A percentile compares a stretch with the other conserved stretches of the same genome.
Conservation (phyloP, 2,113 vertebrate species). For the Equus quagga region DNA sequence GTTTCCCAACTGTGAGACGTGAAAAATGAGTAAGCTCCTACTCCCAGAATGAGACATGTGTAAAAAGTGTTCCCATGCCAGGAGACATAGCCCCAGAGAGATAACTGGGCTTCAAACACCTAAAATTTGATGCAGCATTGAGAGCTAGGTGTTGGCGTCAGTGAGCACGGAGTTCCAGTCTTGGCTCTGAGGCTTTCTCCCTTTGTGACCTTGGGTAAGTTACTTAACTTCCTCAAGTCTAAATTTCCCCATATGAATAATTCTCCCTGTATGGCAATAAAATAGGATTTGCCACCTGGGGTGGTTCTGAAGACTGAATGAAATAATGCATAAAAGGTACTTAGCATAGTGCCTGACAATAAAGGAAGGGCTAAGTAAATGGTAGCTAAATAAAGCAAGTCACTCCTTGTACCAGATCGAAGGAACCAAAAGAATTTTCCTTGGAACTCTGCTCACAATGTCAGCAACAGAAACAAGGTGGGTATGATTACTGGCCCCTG, state of each 20-base stretch:
- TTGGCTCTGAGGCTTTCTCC: background rate
- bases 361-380: constrained; percentile 21
- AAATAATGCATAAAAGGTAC: constrained; percentile 38
- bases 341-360: background rate
- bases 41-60: background rate
- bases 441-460: background rate
- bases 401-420: constrained; percentile 50
- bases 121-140: background rate
- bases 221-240: background rate
- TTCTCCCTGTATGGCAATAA: background rate
- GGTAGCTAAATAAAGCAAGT: constrained; percentile 32
- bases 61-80: background rate
- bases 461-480: background rate
- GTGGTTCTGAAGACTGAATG: constrained; percentile 9
- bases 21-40: background rate
- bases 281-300: background rate
- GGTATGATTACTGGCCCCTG: background rate
- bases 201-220: background rate
- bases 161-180: background rate
- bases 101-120: background rate
- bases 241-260: constrained; percentile 1
- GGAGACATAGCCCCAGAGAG: background rate
- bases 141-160: background rate
- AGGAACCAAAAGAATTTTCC: background rate
- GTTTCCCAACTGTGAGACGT: background rate